These are phyloP conservation scores for Scarus forsteni DNA, from an alignment of 2,797 vertebrate species.

Conservation along the genomic window DNA sequence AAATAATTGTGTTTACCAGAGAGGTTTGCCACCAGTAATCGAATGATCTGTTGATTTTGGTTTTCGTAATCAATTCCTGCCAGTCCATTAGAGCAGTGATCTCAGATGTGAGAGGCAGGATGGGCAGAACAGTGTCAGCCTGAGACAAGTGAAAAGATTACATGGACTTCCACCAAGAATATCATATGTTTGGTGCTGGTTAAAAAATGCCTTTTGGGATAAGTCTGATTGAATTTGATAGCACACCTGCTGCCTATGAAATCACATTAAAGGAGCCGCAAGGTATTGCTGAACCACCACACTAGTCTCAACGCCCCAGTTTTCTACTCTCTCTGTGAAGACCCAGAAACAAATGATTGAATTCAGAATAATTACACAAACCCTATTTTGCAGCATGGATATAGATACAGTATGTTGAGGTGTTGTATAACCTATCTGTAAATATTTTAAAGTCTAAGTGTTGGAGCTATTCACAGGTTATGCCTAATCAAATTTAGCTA, in stretches of 20 bases:
- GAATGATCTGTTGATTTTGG: constrained; percentile 54
- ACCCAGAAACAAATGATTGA: not conserved
- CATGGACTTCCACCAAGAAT: constrained; percentile 43
- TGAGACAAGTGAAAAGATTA: constrained; percentile 62
- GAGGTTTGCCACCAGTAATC: constrained; percentile 52
- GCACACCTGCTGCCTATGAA: constrained; percentile 63
- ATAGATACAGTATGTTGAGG: too few relatives aligned
- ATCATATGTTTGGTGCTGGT: constrained; percentile 33
- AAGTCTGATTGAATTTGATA: constrained; percentile 77
- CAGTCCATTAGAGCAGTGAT: constrained; percentile 61
- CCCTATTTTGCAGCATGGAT: too few relatives aligned
- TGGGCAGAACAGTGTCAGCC: constrained; percentile 36
- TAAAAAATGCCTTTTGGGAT: constrained; percentile 41
- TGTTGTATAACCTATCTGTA: too few relatives aligned
- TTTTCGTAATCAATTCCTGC: constrained; percentile 66
- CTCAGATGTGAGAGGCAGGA: constrained; percentile 24
- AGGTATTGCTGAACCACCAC: constrained; percentile 26
- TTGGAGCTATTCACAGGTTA: too few relatives aligned
- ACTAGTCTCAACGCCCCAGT: not conserved
- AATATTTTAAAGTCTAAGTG: too few relatives aligned
- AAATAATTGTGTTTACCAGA: constrained; percentile 59
- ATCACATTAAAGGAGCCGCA: constrained; percentile 42
- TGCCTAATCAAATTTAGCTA: too few relatives aligned
- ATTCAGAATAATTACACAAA: too few relatives aligned
- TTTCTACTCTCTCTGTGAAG: not conserved